Conservation (phyloP, 2,113 vertebrate species). For the Balaenoptera acutorostrata region DNA sequence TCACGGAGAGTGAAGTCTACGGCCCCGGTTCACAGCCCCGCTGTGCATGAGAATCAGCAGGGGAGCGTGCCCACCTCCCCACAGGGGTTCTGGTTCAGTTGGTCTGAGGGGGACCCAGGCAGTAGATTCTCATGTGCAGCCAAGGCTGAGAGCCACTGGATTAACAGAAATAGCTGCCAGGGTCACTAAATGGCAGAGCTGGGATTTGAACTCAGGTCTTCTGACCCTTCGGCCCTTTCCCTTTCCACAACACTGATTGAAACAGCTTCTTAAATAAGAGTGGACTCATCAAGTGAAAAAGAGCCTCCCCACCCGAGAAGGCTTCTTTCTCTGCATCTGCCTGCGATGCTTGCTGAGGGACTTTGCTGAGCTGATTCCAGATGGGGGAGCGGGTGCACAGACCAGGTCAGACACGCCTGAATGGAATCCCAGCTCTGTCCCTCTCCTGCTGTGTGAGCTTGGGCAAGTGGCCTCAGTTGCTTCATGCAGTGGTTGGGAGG, state of each 20-base stretch:
- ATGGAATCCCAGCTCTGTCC: neutral
- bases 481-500: neutral
- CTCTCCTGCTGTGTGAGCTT: neutral
- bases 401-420: neutral
- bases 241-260: neutral
- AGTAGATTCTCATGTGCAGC: neutral
- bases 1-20: accelerated
- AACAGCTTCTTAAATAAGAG: neutral
- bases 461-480: neutral
- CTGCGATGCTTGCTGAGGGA: neutral
- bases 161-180: neutral
- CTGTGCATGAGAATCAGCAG: too few relatives aligned
- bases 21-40: too few relatives aligned
- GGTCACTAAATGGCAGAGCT: neutral
- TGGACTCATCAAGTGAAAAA: neutral
- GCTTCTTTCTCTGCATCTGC: neutral
- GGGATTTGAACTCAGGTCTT: neutral
- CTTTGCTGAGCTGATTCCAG: neutral
- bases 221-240: neutral
- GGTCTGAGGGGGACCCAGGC: neutral
- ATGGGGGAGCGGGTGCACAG: neutral
- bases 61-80: too few relatives aligned
- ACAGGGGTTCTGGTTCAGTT: neutral
- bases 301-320: neutral
- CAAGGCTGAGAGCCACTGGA: neutral